Percentiles rank a stretch among this genome's conserved stretches.
phyloP scores from a whole-genome alignment of 2,888 invertebrate genomes.

The Galeruca laticollis region DNA sequence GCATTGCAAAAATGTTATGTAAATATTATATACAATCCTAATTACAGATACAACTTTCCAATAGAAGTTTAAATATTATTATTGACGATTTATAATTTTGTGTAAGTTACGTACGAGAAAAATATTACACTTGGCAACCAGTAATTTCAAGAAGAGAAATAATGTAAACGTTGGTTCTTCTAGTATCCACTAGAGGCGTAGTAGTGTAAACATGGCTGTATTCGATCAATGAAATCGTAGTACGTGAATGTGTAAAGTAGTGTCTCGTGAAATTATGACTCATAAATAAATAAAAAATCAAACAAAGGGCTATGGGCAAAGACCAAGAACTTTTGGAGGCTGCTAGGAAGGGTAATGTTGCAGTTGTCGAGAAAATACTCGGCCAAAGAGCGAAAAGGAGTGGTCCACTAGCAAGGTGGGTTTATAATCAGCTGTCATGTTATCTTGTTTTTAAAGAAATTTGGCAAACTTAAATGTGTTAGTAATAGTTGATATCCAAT shows the following conservation, averaged over 20 bases:
- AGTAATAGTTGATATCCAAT: neutral
- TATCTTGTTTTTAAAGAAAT: conserved; percentile 38
- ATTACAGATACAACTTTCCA: too few relatives aligned
- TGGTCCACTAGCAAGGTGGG: conserved; percentile 93
- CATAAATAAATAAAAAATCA: conserved; percentile 58
- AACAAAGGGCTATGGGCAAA: conserved; percentile 82
- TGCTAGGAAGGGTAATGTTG: conserved; percentile 91
- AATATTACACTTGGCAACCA: conserved; percentile 13
- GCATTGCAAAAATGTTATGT: too few relatives aligned
- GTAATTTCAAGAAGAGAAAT: neutral
- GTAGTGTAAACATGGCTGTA: conserved; percentile 77
- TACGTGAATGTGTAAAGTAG: conserved; percentile 70
- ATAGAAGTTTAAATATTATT: too few relatives aligned
- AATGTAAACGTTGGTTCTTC: conserved; percentile 24
- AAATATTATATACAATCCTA: too few relatives aligned
- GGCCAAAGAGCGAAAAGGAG: conserved; percentile 90
- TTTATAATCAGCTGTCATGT: conserved; percentile 62
- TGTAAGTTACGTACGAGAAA: too few relatives aligned
- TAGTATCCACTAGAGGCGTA: conserved; percentile 63
- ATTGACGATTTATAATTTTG: too few relatives aligned
- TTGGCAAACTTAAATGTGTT: conserved; percentile 10
- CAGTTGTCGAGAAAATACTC: conserved; percentile 90
- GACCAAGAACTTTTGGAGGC: conserved; percentile 97
- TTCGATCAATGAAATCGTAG: conserved; percentile 81
- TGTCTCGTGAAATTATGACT: conserved; percentile 62